Percentiles rank a stretch among this genome's conserved stretches.
Evolutionary conservation across 2,113 vertebrate species (phyloP).

Genomic region (Cranoglanis bouderius): DNA sequence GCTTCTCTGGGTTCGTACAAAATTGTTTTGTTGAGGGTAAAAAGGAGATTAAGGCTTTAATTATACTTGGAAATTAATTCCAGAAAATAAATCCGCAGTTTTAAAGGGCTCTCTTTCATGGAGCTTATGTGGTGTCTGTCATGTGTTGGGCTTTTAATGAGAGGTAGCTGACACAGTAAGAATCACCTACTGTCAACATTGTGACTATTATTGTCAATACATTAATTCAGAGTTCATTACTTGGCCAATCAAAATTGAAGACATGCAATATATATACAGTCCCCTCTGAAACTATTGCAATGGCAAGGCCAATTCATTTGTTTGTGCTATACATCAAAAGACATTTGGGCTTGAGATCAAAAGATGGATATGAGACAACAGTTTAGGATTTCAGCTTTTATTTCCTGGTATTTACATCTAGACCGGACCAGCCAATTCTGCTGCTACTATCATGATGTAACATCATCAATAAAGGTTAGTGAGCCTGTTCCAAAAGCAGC

Average conservation of each 20-base stretch:
- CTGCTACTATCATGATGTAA: too few species aligned
- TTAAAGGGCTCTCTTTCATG: constrained; percentile 69
- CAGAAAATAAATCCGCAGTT: constrained; percentile 72
- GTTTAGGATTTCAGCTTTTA: too few species aligned
- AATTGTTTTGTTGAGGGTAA: constrained; percentile 77
- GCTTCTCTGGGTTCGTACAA: constrained; percentile 74
- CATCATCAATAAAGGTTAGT: too few species aligned
- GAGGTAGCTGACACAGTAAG: constrained; percentile 45
- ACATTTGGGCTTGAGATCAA: too few species aligned
- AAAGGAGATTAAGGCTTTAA: constrained; percentile 77
- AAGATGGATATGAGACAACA: too few species aligned
- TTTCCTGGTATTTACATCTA: too few species aligned
- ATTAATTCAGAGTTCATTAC: constrained; percentile 13
- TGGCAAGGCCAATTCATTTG: too few species aligned
- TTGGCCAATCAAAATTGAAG: background rate
- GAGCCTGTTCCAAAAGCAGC: too few species aligned
- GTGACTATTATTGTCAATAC: constrained; percentile 16
- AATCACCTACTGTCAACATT: constrained; percentile 36
- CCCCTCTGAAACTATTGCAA: too few species aligned
- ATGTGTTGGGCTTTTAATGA: constrained; percentile 61
- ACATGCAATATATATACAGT: background rate
- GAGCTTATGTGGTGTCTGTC: constrained; percentile 60
- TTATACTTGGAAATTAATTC: constrained; percentile 76
- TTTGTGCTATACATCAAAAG: too few species aligned
- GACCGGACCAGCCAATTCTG: too few species aligned